Conservation (phyloP, 2,797 vertebrate genomes). For the Lutjanus argentimaculatus region DNA sequence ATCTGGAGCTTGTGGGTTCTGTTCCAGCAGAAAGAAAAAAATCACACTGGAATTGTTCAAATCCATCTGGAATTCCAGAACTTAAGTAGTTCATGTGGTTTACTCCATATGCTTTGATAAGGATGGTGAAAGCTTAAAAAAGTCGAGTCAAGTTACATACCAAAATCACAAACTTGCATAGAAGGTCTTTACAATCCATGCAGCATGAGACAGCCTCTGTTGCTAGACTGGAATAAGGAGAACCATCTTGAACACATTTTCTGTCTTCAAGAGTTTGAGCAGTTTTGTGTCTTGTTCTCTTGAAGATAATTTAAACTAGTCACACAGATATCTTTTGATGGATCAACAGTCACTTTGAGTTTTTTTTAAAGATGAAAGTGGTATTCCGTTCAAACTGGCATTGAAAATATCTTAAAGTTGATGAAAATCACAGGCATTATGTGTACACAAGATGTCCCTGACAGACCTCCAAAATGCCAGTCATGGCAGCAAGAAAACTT, state of each 20-base stretch:
- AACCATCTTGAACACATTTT: neutral
- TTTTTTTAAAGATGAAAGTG: slow-evolving; percentile 14
- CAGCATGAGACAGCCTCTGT: neutral
- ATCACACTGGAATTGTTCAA: neutral
- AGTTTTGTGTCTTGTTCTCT: neutral
- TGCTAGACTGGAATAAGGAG: neutral
- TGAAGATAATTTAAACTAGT: neutral
- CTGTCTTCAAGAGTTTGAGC: neutral
- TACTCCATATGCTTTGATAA: neutral
- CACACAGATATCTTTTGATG: neutral
- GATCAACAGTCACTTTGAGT: slow-evolving; percentile 17
- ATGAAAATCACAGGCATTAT: slow-evolving; percentile 67
- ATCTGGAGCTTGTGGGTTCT: neutral
- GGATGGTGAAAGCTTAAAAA: neutral
- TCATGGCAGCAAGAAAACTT: slow-evolving; percentile 64
- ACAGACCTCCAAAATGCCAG: slow-evolving; percentile 78
- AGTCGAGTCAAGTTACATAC: no score
- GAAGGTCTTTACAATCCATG: neutral
- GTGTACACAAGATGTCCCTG: slow-evolving; percentile 73
- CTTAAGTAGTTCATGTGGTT: neutral
- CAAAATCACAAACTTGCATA: neutral
- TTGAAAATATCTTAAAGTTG: slow-evolving; percentile 62
- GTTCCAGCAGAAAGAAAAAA: neutral
- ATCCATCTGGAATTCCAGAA: neutral
- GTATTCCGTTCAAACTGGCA: slow-evolving; percentile 51